Percentiles rank a stretch among this genome's conserved stretches.
Conservation (phyloP, 2,113 vertebrate species). For the Salvelinus fontinalis region DNA sequence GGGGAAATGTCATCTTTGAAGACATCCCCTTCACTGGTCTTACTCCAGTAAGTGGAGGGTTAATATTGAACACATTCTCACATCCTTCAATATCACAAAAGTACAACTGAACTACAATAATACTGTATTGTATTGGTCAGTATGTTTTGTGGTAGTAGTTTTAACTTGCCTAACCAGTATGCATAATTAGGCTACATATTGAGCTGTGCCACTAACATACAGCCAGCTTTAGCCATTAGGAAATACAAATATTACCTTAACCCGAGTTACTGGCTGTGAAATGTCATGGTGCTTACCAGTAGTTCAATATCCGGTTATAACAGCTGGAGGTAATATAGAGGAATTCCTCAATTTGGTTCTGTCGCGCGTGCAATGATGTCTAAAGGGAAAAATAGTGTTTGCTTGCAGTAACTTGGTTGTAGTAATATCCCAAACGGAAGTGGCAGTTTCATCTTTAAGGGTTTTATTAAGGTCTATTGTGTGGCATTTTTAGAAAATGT, state of each 20-base stretch:
- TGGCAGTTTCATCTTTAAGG: no score
- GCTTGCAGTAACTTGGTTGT: no score
- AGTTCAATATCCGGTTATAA: no score
- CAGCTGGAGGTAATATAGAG: no score
- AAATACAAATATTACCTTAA: neutral
- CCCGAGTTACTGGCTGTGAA: neutral
- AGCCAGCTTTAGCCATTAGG: neutral
- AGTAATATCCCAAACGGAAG: no score
- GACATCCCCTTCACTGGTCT: conserved; percentile 19
- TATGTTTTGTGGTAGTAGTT: neutral
- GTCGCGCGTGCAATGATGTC: no score
- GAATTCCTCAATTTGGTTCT: no score
- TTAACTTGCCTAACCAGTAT: neutral
- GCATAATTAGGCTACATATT: neutral
- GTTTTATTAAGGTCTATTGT: no score
- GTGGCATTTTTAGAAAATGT: no score
- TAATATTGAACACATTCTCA: neutral
- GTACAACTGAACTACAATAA: neutral
- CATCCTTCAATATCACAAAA: neutral
- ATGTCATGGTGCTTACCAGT: neutral
- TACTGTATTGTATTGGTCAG: neutral
- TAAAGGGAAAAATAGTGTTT: no score
- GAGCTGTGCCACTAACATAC: neutral
- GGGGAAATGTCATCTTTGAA: conserved; percentile 40
- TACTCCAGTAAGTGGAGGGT: neutral